A percentile compares a stretch with the other conserved stretches of the same genome.
These are phyloP conservation scores for Coremacera marginata DNA, from an alignment of 2,888 invertebrate species.

Conservation along the genomic window DNA sequence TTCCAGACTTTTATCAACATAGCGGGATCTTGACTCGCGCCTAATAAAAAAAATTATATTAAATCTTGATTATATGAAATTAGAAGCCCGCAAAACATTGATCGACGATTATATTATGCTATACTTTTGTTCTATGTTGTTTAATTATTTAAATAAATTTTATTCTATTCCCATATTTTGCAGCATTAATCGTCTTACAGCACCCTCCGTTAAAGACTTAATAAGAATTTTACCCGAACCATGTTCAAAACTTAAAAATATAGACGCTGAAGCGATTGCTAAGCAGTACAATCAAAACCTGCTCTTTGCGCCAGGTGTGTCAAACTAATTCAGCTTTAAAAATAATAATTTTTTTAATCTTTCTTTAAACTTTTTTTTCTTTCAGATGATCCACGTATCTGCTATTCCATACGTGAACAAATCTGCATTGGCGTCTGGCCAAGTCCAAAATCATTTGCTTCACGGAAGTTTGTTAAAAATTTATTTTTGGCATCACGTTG, in stretches of 20 bases:
- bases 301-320: conserved; percentile 78
- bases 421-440: conserved; percentile 90
- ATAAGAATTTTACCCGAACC: conserved; percentile 69
- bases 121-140: no score
- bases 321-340: not conserved
- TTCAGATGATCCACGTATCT: conserved; percentile 81
- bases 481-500: conserved; percentile 90
- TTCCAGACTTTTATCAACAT: not conserved
- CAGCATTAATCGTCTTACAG: conserved; percentile 82
- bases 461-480: conserved; percentile 81
- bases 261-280: conserved; percentile 61
- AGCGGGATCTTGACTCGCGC: no score
- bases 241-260: conserved; percentile 43
- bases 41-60: no score
- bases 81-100: no score
- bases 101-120: no score
- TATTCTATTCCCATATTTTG: conserved; percentile 12
- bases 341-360: not conserved
- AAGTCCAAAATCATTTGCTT: conserved; percentile 79
- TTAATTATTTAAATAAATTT: not conserved
- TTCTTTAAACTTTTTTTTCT: conserved; percentile 25
- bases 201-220: conserved; percentile 77
- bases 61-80: no score
- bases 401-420: conserved; percentile 94
- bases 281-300: conserved; percentile 79